Evolutionary conservation across 2,113 vertebrate genomes (phyloP), one percentile per base, ranked within the genome.

Genomic region (Macheiramphus alcinus): DNA sequence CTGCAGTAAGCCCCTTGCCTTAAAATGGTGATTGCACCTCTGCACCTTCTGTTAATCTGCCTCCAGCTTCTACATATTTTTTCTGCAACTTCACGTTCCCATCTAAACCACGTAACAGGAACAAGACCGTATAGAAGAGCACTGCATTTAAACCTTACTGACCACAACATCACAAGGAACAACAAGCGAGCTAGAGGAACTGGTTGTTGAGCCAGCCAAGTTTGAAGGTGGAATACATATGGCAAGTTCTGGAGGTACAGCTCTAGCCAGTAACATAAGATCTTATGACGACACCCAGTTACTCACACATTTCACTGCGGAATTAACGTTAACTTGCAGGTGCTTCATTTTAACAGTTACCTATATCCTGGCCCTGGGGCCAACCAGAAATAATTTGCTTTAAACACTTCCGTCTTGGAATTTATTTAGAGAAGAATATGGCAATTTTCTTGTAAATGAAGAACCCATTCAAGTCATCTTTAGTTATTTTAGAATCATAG

Each of bases 61-160:
- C 56, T 61, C 27, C 8, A 61, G 50, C 32, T 70, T 66, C 34
- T 16, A 43, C 10, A 2, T 3, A 17, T 13, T 62, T 52, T 26
- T 76, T 16, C 17, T 63, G 50, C 26, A 78, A 23, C 22, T 70
- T 36, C 14, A 4, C 15, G 7, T 1, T 71, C 31, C 50, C 29
- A 25, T 5, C 1, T 2, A 80, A 66, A 71, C 18, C 27, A 26
- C 0, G 0, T 19, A 45, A 78, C 1, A 8, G 31, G 13, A 88
- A 65, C 36, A 27, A 29, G 26, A 84, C 29, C 2, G 1, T 8
- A 26, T 1, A n/a, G 47, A 81, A 19, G 11, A 71, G 40, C 34
- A 22, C 7, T 10, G 45, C 61, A 58, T 19, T 58, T 53, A 38
- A 88, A 23, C 80, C 56, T 56, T 22, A 43, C 23, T 21, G 26